Percentiles rank a stretch among this genome's conserved stretches.
These are phyloP conservation scores for Propithecus deckenii DNA, from an alignment of 2,797 vertebrate genomes.

Conservation along the genomic window DNA sequence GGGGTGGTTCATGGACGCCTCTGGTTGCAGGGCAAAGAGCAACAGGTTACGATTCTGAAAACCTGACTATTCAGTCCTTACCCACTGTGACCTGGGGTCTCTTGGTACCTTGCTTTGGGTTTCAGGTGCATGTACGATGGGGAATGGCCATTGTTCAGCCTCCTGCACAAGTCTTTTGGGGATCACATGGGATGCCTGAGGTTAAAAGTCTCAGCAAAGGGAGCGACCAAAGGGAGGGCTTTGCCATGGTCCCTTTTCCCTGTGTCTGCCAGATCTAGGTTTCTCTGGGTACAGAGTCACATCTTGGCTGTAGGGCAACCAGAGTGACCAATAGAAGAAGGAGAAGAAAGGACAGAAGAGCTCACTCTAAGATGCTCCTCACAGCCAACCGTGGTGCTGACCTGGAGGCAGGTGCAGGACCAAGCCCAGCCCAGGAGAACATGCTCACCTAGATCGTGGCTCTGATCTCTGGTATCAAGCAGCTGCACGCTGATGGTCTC, in stretches of 20 bases:
- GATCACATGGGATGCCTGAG: neutral
- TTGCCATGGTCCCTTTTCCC: neutral
- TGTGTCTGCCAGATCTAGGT: neutral
- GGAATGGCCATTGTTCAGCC: neutral
- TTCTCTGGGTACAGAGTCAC: neutral
- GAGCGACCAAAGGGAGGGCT: neutral
- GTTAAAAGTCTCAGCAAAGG: neutral
- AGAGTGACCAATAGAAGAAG: neutral
- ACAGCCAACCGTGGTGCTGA: neutral
- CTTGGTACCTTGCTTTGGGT: neutral
- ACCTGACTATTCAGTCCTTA: neutral
- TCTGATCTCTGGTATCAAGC: constrained; percentile 94
- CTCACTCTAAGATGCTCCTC: neutral
- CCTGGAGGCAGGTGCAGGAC: neutral
- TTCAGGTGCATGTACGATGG: neutral
- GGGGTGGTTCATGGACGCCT: accelerated
- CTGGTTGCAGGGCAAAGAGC: neutral
- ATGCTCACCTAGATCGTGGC: constrained; percentile 92
- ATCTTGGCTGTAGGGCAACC: neutral
- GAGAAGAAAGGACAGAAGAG: neutral
- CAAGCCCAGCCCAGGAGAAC: neutral
- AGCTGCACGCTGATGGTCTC: constrained; percentile 95
- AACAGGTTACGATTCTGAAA: neutral
- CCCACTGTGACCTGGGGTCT: accelerated
- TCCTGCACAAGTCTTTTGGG: neutral